These are phyloP conservation scores for Drosophila nr. perissopoda DNA, from an alignment of 2,888 invertebrate genomes.

Conservation along the genomic window DNA sequence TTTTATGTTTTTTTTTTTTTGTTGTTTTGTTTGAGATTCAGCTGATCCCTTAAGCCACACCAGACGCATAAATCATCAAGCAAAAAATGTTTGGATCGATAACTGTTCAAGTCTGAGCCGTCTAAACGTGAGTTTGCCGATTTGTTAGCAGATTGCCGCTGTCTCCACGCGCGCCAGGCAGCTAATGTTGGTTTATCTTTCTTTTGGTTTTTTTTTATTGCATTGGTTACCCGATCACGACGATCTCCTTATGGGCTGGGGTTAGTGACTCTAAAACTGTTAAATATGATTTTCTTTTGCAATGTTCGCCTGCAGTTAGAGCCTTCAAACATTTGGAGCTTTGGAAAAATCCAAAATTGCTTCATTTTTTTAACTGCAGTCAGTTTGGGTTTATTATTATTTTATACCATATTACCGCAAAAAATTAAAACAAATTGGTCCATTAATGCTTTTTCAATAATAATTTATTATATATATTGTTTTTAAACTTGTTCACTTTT, in stretches of 20 bases:
- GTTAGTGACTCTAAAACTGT: neutral
- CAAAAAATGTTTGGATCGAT: conserved; percentile 59
- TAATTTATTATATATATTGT: conserved; percentile 75
- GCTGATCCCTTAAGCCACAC: conserved; percentile 60
- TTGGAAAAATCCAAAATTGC: neutral
- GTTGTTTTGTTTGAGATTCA: conserved; percentile 10
- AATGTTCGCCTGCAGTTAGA: neutral
- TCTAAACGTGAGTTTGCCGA: conserved; percentile 40
- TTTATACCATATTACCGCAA: neutral
- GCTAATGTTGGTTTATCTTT: conserved; percentile 38
- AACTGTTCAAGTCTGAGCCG: conserved; percentile 59
- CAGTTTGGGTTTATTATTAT: neutral
- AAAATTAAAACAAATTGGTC: conserved; percentile 46
- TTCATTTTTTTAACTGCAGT: neutral
- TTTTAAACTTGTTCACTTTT: conserved; percentile 69
- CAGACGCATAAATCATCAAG: conserved; percentile 80
- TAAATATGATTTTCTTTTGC: neutral
- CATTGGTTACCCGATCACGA: conserved; percentile 26
- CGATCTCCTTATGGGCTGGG: conserved; percentile 15
- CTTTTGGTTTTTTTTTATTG: conserved; percentile 4
- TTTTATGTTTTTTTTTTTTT: neutral
- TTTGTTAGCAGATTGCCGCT: conserved; percentile 12
- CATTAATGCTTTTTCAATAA: conserved; percentile 71
- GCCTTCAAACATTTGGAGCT: neutral
- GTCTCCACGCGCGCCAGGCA: conserved; percentile 53